Base-by-base conservation (phyloP, 2,888 invertebrate species). In the Synergus umbraculus region DNA sequence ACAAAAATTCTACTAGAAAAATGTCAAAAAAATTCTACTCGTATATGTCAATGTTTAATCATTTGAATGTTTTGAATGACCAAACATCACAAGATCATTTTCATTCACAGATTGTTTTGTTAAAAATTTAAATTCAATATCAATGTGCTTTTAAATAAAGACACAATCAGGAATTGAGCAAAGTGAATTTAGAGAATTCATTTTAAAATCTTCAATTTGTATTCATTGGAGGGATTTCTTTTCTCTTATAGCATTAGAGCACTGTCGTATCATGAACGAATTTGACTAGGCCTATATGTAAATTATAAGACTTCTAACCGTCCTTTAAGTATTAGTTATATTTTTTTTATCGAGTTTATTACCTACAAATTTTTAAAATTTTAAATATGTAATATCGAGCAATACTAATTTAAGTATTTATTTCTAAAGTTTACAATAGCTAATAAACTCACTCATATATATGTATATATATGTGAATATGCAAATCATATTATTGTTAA, bases 291-390 rank as follows among this genome's bases (percentile, higher is more conserved):
- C 22, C 12, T 18, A 44, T n/a, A 10, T 44, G 10, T 67, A 67
- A n/a, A 44, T 44, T 67, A 44, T 44, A 67, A 18, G 44, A 67
- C 41, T 67, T 43, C 44, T 67, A 67, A 67, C 66, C 66, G 66
- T 67, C 66, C 66, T 22, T 67, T 66, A 66, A 44, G 12, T 44
- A 67, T 67, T 43, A 65, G 10, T 65, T 65, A 29, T 29, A 29
- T 29, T 29, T 29, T 29, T 29, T 29, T 29, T 29, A 29, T 29
- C 3, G 29, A 29, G 29, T 29, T 29, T 29, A 29, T 29, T 29
- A 29, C 29, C 0, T 29, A 29, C 29, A 29, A 29, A 29, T 29
- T 29, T 29, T 29, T 29, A 29, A 29, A 29, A 29, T 29, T 29
- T 29, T 3, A 29, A 29, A 3, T 29, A 29, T 29, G 22, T 29